These are phyloP conservation scores for Climacteris rufus DNA, from an alignment of 2,113 vertebrate species.

Conservation along the genomic window DNA sequence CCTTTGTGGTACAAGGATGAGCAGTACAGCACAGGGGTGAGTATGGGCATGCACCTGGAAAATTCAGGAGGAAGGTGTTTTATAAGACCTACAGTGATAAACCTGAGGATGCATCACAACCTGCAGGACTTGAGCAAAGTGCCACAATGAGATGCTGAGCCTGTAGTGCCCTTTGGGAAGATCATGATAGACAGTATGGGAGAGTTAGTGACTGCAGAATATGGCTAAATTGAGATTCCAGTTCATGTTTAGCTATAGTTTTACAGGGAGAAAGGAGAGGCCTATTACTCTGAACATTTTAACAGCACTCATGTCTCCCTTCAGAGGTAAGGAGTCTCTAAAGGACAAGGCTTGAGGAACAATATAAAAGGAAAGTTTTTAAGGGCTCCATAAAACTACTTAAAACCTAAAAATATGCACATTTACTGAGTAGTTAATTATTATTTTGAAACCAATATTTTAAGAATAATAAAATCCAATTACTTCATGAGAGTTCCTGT, in stretches of 20 bases:
- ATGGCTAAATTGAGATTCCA: background rate
- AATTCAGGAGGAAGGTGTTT: background rate
- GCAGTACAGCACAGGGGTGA: background rate
- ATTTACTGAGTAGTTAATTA: background rate
- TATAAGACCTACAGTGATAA: background rate
- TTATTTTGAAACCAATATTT: background rate
- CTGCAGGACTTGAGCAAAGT: background rate
- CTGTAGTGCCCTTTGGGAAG: background rate
- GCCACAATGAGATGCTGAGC: background rate
- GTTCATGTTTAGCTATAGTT: background rate
- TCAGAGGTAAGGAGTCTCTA: background rate
- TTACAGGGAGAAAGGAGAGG: background rate
- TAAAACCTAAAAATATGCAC: background rate
- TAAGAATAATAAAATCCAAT: background rate
- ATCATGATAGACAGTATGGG: background rate
- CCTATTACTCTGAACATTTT: background rate
- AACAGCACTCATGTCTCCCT: background rate
- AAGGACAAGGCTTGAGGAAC: background rate
- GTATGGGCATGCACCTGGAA: rapidly evolving
- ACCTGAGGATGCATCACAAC: background rate
- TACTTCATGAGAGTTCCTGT: background rate
- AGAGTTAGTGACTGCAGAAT: background rate
- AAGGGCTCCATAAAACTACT: background rate
- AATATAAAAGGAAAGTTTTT: background rate
- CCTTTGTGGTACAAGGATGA: background rate